A percentile compares a stretch with the other conserved stretches of the same genome.
Conservation (phyloP, 35 echinoderm and acorn worm genomes). For the Holothuria glaberrima region DNA sequence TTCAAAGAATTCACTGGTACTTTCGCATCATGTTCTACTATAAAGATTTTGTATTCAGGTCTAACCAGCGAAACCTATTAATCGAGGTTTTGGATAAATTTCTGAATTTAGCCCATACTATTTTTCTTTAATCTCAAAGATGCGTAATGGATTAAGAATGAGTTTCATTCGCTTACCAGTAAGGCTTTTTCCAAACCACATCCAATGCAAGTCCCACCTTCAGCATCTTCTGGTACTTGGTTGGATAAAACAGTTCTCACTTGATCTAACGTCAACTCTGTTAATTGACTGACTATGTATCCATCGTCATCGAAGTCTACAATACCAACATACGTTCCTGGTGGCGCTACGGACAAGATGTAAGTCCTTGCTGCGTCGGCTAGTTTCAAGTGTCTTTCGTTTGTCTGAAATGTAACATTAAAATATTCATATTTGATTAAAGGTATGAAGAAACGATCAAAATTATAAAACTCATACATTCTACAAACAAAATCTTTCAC, state of each 20-base stretch:
- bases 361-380: conserved; percentile 5
- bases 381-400: background rate
- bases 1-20: too few species aligned
- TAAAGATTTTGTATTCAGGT: too few species aligned
- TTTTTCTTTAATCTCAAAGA: background rate
- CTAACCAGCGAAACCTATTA: too few species aligned
- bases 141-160: background rate
- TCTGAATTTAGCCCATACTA: too few species aligned
- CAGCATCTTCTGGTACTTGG: background rate
- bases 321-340: conserved; percentile 5
- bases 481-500: too few species aligned
- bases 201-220: conserved; percentile 3
- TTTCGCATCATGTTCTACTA: too few species aligned
- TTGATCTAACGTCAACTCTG: background rate
- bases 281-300: background rate
- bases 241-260: background rate
- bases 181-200: conserved; percentile 5
- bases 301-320: conserved; percentile 4
- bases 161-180: background rate
- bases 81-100: too few species aligned
- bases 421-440: too few species aligned
- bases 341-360: background rate
- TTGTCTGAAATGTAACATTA: background rate
- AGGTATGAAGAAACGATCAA: too few species aligned
- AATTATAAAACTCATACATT: too few species aligned